phyloP scores from a whole-genome alignment of 2,888 invertebrate genomes.

The Luffia ferchaultella region DNA sequence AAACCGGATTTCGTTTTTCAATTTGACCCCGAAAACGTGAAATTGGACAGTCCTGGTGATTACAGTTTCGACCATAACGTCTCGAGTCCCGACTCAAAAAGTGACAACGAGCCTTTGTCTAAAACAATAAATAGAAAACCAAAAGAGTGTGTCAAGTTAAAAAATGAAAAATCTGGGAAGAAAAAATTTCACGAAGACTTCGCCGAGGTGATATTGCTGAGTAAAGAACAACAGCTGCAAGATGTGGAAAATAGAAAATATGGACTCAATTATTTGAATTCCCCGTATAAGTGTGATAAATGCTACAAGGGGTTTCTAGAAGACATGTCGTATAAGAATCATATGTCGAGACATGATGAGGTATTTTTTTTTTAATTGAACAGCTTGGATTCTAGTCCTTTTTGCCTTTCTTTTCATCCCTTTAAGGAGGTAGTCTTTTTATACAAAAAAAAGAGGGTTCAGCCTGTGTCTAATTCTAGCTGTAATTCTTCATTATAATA shows the following conservation, averaged over 20 bases:
- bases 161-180: background rate
- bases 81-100: background rate
- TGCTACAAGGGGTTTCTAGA: slow-evolving; percentile 47
- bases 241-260: slow-evolving; percentile 31
- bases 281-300: slow-evolving; percentile 37
- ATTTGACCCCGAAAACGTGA: background rate
- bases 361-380: no score
- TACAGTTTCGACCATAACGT: background rate
- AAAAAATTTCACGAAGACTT: background rate
- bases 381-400: no score
- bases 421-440: no score
- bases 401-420: no score
- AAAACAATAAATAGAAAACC: background rate
- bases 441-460: no score
- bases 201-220: slow-evolving; percentile 18
- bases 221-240: slow-evolving; percentile 32
- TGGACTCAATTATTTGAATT: slow-evolving; percentile 33
- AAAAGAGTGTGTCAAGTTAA: background rate
- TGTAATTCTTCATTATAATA: no score
- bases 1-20: background rate
- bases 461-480: no score
- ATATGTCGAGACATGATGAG: slow-evolving; percentile 38
- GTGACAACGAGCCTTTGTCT: background rate
- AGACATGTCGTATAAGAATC: slow-evolving; percentile 34
- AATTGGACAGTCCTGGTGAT: background rate